Percentiles rank a stretch among this genome's conserved stretches.
Conservation (phyloP, 2,888 invertebrate genomes). For the Diplazon laetatorius region DNA sequence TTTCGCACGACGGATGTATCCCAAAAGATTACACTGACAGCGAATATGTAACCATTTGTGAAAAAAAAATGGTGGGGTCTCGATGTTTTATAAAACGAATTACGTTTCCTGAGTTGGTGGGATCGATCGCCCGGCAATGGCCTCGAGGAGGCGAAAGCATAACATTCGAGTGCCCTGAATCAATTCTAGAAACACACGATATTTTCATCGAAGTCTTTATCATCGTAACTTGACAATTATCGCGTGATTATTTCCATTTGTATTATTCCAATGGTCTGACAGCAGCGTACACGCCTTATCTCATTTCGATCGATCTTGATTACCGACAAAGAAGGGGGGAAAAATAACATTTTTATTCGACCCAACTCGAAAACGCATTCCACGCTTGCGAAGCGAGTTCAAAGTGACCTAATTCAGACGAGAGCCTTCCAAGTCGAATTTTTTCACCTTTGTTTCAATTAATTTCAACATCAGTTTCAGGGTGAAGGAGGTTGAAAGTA, state of each 20-base stretch:
- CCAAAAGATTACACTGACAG: neutral
- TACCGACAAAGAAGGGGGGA: slow-evolving; percentile 10
- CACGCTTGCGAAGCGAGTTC: too few relatives aligned
- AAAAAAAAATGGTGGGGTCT: neutral
- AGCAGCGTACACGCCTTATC: neutral
- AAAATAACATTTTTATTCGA: too few relatives aligned
- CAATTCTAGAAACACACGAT: slow-evolving; percentile 17
- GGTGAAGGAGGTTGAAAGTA: too few relatives aligned
- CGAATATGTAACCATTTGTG: neutral
- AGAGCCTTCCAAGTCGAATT: too few relatives aligned
- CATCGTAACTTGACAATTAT: slow-evolving; percentile 45
- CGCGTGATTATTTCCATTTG: slow-evolving; percentile 3
- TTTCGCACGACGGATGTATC: neutral
- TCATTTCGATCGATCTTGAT: neutral
- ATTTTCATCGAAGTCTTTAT: neutral
- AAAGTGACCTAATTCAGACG: too few relatives aligned
- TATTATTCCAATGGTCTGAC: neutral
- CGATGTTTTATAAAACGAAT: slow-evolving; percentile 1
- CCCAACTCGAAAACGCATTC: too few relatives aligned
- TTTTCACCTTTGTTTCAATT: too few relatives aligned
- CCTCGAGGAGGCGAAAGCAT: neutral
- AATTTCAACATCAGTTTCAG: too few relatives aligned
- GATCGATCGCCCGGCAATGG: slow-evolving; percentile 43
- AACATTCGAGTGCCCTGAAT: neutral
- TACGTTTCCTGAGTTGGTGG: neutral